Evolutionary conservation across 1,140 invertebrate genomes (phyloP), one percentile per base, ranked within the genome.

Genomic region (Neuroterus valhalla): DNA sequence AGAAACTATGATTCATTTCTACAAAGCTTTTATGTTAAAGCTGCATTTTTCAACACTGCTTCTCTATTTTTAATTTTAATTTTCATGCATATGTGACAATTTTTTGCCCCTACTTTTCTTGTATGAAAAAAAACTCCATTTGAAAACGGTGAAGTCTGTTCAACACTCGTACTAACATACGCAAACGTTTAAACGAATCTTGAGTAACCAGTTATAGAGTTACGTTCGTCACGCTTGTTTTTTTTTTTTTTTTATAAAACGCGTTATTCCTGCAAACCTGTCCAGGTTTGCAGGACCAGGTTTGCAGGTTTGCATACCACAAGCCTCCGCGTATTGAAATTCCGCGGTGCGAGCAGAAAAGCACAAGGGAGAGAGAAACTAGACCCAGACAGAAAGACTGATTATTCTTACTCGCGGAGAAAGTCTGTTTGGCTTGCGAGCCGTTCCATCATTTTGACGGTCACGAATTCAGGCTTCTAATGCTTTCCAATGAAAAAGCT

Each of bases 401-500:
- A 72, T 69, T 76, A 70, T 72, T 72, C 50, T 66, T 46, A 48
- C 70, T 62, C 12, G 50, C 14, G 69, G 26, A 62, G 52, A 71
- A 55, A 62, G 17, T 71, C 55, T 48, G 70, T 62, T 62, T 62
- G 55, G 55, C 26, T 62, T 62, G 55, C 14, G 26, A 12, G n/a
- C 15, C 55, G 55, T 62, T 62, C 23, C 55, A 31, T 62, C 55
- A 62, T 38, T 62, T 62, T 62, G 21, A 62, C 55, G 55, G 55
- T 14, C 55, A 62, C 55, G 55, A 62, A 38, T 62, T 23, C 23
- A 31, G 55, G 55, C 52, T 62, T 62, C 31, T 62, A 62, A 62
- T 62, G 55, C 14, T 31, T 62, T 15, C 31, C 55, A 23, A 62
- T 62, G 55, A 62, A 62, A 62, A 62, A 62, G 55, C 15, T 62